These are phyloP conservation scores for Acrobasis suavella DNA, from an alignment of 2,888 invertebrate genomes.

Conservation along the genomic window DNA sequence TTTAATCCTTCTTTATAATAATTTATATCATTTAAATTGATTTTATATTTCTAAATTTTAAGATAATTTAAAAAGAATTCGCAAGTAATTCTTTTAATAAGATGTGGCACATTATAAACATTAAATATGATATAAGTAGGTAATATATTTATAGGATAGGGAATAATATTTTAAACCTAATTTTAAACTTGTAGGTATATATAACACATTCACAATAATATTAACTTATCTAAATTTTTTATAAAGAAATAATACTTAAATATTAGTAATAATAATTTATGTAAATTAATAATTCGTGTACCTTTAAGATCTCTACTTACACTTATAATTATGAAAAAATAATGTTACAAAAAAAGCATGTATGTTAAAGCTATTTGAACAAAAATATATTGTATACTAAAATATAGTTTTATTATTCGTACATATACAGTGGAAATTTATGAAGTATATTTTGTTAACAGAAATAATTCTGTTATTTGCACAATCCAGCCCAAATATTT, in stretches of 20 bases:
- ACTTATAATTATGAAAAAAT: not conserved
- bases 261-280: slow-evolving; percentile 11
- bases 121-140: not conserved
- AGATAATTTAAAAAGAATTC: not conserved
- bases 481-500: too few species aligned
- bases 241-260: slow-evolving; percentile 16
- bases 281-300: slow-evolving; percentile 25
- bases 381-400: not conserved
- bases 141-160: not conserved
- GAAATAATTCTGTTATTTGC: too few species aligned
- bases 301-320: slow-evolving; percentile 5
- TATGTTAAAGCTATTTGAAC: not conserved
- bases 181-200: not conserved
- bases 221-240: not conserved
- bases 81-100: not conserved
- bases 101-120: slow-evolving; percentile 8
- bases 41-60: not conserved
- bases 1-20: not conserved
- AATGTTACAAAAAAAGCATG: not conserved
- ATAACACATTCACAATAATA: slow-evolving; percentile 14
- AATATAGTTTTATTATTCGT: not conserved
- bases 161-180: slow-evolving; percentile 5
- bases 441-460: too few species aligned
- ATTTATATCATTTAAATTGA: slow-evolving; percentile 2
- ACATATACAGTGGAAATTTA: too few species aligned